Base-by-base conservation (phyloP, 2,888 invertebrate genomes). In the Lydus trimaculatus region DNA sequence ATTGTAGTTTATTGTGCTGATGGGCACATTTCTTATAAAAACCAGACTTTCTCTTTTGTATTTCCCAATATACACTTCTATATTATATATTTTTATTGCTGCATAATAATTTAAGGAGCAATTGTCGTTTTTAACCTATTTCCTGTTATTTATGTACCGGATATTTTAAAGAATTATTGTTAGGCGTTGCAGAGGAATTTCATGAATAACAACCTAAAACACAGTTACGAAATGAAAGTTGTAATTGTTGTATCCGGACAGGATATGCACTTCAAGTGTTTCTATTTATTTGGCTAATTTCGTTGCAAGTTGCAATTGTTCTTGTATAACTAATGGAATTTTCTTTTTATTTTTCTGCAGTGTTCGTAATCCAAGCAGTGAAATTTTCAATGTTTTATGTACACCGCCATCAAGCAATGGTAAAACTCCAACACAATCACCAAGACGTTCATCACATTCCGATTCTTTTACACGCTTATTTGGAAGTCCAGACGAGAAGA, bases 391-490 rank as follows among this genome's bases (percentile, higher is more conserved):
- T 67, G 85, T 85, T 20, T 66, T 85, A 43, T 80, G 81, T 72
- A 79, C 84, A 31, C 80, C 82, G 25, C 80, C 82, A 6, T 76
- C 83, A 58, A 74, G 58, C 31, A 31, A 17, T 11, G 31, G 75
- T 4, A 56, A 13, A 70, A 65, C 75, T 15, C 78, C 78, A 61
- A 79, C 80, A 13, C 76, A 73, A 65, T 79, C 81, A 6, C 80
- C 82, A 6, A 75, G 82, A 64, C 77, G 82, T 60, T 76, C 80
- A n/a, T 78, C 77, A 31, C 80, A 82, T 69, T 80, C 79, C 56
- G 85, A 85, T 66, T 85, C 85, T 0, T 85, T 85, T 76, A 82
- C 82, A 64, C 81, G 84, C 60, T 75, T 85, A 7, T 85, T 85
- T 72, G 85, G 85, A 52, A 75, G 78, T 33, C 76, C 83, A 9